Conservation (phyloP, 2,888 invertebrate genomes). For the Asteroscopus sphinx region DNA sequence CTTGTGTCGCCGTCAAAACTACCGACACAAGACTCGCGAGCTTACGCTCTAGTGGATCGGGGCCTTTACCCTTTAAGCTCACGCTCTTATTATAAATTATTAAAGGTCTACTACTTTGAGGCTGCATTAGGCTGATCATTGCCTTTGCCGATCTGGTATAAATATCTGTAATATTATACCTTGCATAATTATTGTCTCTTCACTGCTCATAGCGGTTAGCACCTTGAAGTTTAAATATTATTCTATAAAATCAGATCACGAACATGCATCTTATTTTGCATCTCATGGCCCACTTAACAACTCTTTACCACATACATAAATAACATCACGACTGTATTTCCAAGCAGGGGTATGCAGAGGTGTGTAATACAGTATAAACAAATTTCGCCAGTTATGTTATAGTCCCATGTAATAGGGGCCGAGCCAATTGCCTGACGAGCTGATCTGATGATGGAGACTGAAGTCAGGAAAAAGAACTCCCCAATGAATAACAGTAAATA, state of each 20-base stretch:
- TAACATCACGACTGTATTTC: no score
- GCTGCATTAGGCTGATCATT: slow-evolving; percentile 39
- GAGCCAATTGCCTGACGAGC: no score
- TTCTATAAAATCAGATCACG: not conserved
- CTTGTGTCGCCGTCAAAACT: no score
- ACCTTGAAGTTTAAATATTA: slow-evolving; percentile 16
- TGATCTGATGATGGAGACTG: no score
- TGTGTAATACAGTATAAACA: no score
- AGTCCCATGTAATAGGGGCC: no score
- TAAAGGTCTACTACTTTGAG: slow-evolving; percentile 45
- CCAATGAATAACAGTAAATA: no score
- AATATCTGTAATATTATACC: slow-evolving; percentile 27
- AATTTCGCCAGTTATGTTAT: no score
- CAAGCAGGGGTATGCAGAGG: no score
- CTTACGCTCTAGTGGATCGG: slow-evolving; percentile 14
- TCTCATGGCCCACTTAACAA: not conserved
- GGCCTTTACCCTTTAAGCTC: slow-evolving; percentile 22
- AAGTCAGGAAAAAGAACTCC: no score
- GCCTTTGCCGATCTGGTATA: slow-evolving; percentile 25
- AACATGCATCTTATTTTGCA: not conserved
- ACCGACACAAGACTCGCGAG: no score
- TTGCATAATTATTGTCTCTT: slow-evolving; percentile 42
- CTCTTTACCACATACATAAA: no score
- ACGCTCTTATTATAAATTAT: slow-evolving; percentile 48
- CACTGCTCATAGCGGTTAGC: not conserved